These are phyloP conservation scores for Octopus bimaculoides DNA, from an alignment of 1,140 invertebrate genomes.

Conservation along the genomic window DNA sequence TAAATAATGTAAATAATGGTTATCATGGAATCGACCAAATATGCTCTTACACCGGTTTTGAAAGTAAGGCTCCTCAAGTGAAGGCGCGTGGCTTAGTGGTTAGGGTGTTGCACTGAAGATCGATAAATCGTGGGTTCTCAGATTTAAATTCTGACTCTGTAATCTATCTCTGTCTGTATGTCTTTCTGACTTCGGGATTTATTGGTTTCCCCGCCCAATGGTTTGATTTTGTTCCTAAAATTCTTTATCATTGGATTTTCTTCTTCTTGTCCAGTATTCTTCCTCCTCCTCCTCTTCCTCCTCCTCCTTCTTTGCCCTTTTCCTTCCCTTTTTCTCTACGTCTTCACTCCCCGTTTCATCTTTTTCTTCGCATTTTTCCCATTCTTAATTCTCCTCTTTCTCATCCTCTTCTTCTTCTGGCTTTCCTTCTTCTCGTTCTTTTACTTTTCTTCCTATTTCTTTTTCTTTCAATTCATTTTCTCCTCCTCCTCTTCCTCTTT, in stretches of 20 bases:
- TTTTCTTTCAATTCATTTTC: background rate
- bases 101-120: too few relatives aligned
- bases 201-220: too few relatives aligned
- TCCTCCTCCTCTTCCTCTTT: background rate
- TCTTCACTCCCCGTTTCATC: background rate
- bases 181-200: too few relatives aligned
- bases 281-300: background rate
- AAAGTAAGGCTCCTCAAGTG: too few relatives aligned
- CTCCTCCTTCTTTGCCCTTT: background rate
- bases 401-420: background rate
- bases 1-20: too few relatives aligned
- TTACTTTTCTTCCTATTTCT: background rate
- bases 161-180: too few relatives aligned
- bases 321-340: background rate
- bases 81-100: too few relatives aligned
- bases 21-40: too few relatives aligned
- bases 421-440: background rate
- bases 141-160: too few relatives aligned
- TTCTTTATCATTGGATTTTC: background rate
- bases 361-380: background rate
- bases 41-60: too few relatives aligned
- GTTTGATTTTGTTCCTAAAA: too few relatives aligned
- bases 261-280: background rate
- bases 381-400: background rate
- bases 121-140: too few relatives aligned